phyloP scores from a whole-genome alignment of 2,888 invertebrate genomes.

The Drosophila pegasa region DNA sequence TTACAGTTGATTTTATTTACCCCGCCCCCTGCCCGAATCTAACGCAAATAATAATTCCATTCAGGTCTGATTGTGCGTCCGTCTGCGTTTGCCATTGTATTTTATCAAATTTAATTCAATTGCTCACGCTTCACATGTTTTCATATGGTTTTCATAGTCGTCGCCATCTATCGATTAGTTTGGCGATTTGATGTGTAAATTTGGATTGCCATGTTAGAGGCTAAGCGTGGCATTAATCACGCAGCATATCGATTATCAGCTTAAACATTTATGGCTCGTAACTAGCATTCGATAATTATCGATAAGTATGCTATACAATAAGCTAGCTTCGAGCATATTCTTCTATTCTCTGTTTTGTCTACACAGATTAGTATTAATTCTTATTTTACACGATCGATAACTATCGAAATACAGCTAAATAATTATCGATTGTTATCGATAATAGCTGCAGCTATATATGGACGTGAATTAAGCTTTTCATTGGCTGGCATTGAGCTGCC shows the following conservation, averaged over 20 bases:
- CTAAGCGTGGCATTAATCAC: background rate
- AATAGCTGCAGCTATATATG: no score
- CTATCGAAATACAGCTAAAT: no score
- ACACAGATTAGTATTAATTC: no score
- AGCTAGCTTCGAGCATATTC: no score
- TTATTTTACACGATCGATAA: background rate
- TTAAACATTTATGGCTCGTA: no score
- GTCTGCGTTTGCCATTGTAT: background rate
- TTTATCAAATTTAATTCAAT: constrained; percentile 19
- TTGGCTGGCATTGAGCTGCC: no score
- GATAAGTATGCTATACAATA: no score
- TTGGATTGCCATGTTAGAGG: background rate
- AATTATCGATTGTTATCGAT: constrained; percentile 3
- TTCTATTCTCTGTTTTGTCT: no score
- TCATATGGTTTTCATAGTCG: constrained; percentile 6
- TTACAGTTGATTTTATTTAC: constrained; percentile 16
- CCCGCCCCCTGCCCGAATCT: constrained; percentile 11
- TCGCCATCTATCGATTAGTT: constrained; percentile 2
- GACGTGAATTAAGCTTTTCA: no score
- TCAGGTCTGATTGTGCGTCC: constrained; percentile 12
- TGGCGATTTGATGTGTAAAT: background rate
- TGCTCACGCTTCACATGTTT: constrained; percentile 10
- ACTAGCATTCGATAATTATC: no score
- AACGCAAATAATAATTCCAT: constrained; percentile 32
- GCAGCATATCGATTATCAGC: background rate